Evolutionary conservation across 2,113 vertebrate species (phyloP).

Genomic region (Chlorocebus sabaeus): DNA sequence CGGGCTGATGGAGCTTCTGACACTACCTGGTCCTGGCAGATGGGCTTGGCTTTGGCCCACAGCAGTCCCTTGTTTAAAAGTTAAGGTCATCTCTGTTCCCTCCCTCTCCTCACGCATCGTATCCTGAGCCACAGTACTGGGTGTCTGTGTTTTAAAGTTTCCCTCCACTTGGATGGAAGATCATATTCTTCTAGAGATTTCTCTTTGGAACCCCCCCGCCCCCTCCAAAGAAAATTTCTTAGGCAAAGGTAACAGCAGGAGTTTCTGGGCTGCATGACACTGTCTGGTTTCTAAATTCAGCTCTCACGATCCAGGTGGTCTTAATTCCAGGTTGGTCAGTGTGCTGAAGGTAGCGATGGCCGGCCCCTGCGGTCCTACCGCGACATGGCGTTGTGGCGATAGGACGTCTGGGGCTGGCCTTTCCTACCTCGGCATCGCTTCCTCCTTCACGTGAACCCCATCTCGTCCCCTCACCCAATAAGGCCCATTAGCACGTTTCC

Average conservation of each 20-base stretch:
- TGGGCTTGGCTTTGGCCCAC: background rate
- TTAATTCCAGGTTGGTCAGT: slow-evolving; percentile 52
- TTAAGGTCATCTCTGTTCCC: background rate
- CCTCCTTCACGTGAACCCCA: slow-evolving; percentile 53
- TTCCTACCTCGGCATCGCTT: slow-evolving; percentile 43
- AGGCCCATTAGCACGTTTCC: slow-evolving; percentile 76
- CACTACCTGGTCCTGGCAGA: background rate
- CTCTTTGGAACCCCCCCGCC: background rate
- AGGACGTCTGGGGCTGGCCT: slow-evolving; percentile 60
- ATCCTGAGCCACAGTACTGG: background rate
- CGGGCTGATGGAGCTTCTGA: background rate
- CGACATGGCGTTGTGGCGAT: background rate
- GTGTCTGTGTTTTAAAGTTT: background rate
- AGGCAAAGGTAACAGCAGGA: slow-evolving; percentile 43
- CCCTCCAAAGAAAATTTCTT: background rate
- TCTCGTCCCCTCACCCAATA: slow-evolving; percentile 73
- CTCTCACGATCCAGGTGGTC: slow-evolving; percentile 58
- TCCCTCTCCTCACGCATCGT: background rate
- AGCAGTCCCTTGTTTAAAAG: background rate
- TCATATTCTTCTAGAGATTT: slow-evolving; percentile 41
- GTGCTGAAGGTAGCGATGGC: slow-evolving; percentile 42
- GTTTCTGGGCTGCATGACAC: slow-evolving; percentile 63
- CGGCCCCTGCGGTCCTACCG: slow-evolving; percentile 25
- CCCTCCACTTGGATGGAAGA: slow-evolving; percentile 54
- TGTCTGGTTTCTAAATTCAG: slow-evolving; percentile 44